phyloP scores from a whole-genome alignment of 1,140 invertebrate species.

The Melipona quadrifasciata region DNA sequence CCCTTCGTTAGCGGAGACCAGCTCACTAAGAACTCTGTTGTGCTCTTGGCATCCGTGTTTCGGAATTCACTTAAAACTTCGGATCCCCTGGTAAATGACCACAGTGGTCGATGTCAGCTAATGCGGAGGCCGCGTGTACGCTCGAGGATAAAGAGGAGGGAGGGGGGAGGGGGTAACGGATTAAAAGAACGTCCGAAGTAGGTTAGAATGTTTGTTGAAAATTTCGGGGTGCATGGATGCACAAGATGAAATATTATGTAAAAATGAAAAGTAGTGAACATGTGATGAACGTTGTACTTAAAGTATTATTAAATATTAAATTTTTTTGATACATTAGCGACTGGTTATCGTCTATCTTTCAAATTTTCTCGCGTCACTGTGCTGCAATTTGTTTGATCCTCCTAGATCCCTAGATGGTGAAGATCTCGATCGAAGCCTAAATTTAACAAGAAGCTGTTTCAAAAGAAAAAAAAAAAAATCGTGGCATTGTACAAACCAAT shows the following conservation, averaged over 20 bases:
- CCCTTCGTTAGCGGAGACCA: not conserved
- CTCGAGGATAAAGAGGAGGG: not conserved
- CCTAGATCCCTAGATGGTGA: too few species aligned
- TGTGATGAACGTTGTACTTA: too few species aligned
- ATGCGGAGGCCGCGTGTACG: not conserved
- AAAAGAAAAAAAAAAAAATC: too few species aligned
- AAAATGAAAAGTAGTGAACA: too few species aligned
- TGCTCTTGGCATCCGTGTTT: conserved; percentile 17
- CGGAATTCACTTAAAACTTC: conserved; percentile 34
- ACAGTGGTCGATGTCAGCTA: conserved; percentile 12
- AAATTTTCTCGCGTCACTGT: too few species aligned
- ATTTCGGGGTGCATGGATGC: not conserved
- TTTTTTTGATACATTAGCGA: too few species aligned
- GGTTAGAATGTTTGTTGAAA: not conserved
- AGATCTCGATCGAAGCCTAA: not conserved
- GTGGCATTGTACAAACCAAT: not conserved
- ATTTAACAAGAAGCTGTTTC: too few species aligned
- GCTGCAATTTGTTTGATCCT: too few species aligned
- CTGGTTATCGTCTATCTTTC: too few species aligned
- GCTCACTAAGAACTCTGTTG: conserved; percentile 25
- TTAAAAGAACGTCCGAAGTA: not conserved
- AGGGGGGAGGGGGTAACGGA: not conserved
- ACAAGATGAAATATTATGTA: not conserved
- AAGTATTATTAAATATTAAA: too few species aligned
- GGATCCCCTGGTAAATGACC: not conserved